A percentile compares a stretch with the other conserved stretches of the same genome.
These are phyloP conservation scores for Venustaconcha ellipsiformis DNA, from an alignment of 1,140 invertebrate species.

Conservation along the genomic window DNA sequence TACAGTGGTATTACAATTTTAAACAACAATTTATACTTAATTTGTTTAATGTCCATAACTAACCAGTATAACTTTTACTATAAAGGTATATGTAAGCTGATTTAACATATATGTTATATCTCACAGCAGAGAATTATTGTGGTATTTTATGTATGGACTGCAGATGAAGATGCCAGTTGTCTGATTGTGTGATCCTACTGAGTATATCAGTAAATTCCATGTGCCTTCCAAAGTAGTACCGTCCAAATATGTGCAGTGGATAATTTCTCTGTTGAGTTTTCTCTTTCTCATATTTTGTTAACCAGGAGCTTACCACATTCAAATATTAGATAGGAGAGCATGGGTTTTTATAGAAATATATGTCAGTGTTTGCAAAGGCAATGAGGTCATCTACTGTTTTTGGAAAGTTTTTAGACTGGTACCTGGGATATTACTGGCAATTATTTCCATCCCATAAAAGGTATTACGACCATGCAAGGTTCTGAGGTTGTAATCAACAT, in stretches of 20 bases:
- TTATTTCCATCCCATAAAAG: constrained; percentile 42
- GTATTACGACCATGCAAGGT: constrained; percentile 35
- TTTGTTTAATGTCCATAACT: no score
- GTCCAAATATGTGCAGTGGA: constrained; percentile 4
- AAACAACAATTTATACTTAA: no score
- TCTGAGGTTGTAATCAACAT: constrained; percentile 41
- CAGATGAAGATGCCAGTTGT: constrained; percentile 40
- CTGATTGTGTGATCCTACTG: constrained; percentile 35
- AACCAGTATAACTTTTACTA: no score
- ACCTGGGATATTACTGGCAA: constrained; percentile 37
- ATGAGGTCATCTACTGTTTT: constrained; percentile 15
- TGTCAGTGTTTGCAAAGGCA: constrained; percentile 25
- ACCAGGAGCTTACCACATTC: no score
- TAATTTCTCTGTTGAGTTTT: neutral
- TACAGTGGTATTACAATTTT: no score
- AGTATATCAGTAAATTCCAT: constrained; percentile 41
- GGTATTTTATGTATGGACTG: constrained; percentile 59
- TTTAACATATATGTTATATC: constrained; percentile 70
- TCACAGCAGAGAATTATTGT: constrained; percentile 65
- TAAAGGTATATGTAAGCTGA: constrained; percentile 67
- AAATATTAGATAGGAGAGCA: no score
- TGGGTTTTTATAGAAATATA: constrained; percentile 20
- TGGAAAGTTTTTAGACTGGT: constrained; percentile 18
- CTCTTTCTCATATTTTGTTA: neutral
- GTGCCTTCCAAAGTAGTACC: constrained; percentile 36